Evolutionary conservation across 2,797 vertebrate genomes (phyloP).

Genomic region (Thripadectes ignobilis): DNA sequence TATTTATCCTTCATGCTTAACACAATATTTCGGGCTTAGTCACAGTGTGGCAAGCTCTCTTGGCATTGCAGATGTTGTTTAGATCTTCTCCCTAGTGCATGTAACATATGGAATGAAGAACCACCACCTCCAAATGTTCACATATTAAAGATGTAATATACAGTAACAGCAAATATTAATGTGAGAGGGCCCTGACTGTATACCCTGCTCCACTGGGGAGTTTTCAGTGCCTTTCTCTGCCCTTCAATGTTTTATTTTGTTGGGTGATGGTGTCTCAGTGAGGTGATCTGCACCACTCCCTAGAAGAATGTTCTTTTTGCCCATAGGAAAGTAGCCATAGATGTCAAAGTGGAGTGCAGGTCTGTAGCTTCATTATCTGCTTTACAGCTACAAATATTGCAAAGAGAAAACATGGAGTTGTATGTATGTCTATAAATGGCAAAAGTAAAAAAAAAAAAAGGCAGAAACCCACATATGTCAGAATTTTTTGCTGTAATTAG

Average conservation of each 20-base stretch:
- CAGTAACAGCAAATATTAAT: neutral
- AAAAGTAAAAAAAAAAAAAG: neutral
- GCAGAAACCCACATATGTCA: neutral
- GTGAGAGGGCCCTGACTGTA: neutral
- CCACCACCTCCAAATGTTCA: neutral
- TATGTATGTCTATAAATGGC: neutral
- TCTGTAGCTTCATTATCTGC: slow-evolving; percentile 33
- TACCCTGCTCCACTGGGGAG: neutral
- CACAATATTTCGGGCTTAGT: neutral
- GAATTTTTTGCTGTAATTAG: slow-evolving; percentile 11
- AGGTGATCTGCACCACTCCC: neutral
- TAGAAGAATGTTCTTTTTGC: slow-evolving; percentile 4
- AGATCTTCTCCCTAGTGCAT: neutral
- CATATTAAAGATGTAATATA: neutral
- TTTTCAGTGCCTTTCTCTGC: neutral
- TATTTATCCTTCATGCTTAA: neutral
- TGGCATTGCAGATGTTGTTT: slow-evolving; percentile 12
- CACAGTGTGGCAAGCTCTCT: neutral
- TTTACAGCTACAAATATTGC: slow-evolving; percentile 8
- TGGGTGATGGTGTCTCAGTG: neutral
- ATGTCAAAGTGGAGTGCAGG: neutral
- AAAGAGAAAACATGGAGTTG: neutral
- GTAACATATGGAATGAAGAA: neutral
- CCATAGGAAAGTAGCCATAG: neutral
- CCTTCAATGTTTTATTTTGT: neutral